Base-by-base conservation (phyloP, 2,888 invertebrate species). In the Orchesellides sinensis region DNA sequence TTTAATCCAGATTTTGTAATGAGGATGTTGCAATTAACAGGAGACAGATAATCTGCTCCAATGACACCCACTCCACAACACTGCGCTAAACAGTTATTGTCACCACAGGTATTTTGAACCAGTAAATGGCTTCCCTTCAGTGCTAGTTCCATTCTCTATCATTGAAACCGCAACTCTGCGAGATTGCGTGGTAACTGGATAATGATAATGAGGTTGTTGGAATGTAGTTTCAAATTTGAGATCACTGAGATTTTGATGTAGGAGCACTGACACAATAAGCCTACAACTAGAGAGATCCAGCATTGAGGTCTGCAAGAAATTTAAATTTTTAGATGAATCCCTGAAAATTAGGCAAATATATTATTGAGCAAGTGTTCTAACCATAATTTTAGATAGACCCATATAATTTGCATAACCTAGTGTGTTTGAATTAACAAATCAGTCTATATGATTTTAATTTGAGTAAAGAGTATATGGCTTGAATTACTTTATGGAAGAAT, bases 101-200 rank as follows among this genome's bases (percentile, higher is more conserved):
- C 63, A 63, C 23, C 21, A 65, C 52, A 27, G 25, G 17, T 40
- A 23, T 49, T 65, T 17, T 45, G 59, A 27, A 59, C 59, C 45
- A 45, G 6, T 17, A 27, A 47, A 19, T 63, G 12, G 21, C 25
- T 73, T 49, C 17, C 12, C n/a, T 25, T 23, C 63, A 45, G 17
- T 73, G 35, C 65, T 54, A 74, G 65, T 74, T 74, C 74, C 74
- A 74, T 74, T 74, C 74, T 74, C 74, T 65, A 35, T 74, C 74
- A 74, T 74, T 49, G 65, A n/a, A n/a, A 74, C 65, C 65, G 74
- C 74, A 74, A 74, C 74, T 74, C 74, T 52, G n/a, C 52, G 74
- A 74, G 74, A 74, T 74, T 65, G 65, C 74, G 74, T 21, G 12
- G 19, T 65, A 25, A 32, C 27, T 63, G 61, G 6, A 47, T 25